phyloP scores from a whole-genome alignment of 2,113 vertebrate genomes.

The Ophthalmolycus amberensis region DNA sequence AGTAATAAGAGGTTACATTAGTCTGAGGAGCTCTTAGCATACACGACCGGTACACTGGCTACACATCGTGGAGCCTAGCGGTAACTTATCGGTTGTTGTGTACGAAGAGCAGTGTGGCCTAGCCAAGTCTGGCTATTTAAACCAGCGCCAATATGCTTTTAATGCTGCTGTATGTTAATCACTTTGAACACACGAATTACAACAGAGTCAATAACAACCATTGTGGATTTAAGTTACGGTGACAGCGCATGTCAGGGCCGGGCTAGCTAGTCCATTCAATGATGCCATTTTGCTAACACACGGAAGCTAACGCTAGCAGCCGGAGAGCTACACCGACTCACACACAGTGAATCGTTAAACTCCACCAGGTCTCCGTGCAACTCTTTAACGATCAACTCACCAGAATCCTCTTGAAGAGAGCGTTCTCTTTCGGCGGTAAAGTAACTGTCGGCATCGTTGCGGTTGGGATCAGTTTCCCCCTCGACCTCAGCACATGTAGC shows the following conservation, averaged over 20 bases:
- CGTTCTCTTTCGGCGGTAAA: constrained; percentile 96
- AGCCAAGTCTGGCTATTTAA: neutral
- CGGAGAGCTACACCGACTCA: constrained; percentile 34
- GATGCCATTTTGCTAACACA: constrained; percentile 71
- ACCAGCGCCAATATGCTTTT: rapidly evolving
- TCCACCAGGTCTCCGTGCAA: neutral
- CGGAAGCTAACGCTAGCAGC: constrained; percentile 53
- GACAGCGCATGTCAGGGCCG: constrained; percentile 70
- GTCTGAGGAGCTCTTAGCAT: neutral
- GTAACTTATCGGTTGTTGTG: constrained; percentile 23
- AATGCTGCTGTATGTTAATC: rapidly evolving
- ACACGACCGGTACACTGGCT: neutral
- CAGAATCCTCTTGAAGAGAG: constrained; percentile 96
- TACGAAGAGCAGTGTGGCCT: constrained; percentile 17
- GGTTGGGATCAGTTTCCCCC: constrained; percentile 64
- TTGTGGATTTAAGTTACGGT: constrained; percentile 19
- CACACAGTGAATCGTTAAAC: neutral
- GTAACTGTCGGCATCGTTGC: constrained; percentile 93
- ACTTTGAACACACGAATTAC: rapidly evolving
- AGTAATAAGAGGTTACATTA: neutral
- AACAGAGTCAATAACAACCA: neutral
- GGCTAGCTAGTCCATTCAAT: constrained; percentile 74
- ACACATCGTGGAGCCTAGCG: constrained; percentile 1
- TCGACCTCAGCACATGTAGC: constrained; percentile 84
- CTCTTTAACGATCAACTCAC: constrained; percentile 81